A percentile compares a stretch with the other conserved stretches of the same genome.
Evolutionary conservation across 2,888 invertebrate species (phyloP).

Genomic region (Netelia fuscicornis): DNA sequence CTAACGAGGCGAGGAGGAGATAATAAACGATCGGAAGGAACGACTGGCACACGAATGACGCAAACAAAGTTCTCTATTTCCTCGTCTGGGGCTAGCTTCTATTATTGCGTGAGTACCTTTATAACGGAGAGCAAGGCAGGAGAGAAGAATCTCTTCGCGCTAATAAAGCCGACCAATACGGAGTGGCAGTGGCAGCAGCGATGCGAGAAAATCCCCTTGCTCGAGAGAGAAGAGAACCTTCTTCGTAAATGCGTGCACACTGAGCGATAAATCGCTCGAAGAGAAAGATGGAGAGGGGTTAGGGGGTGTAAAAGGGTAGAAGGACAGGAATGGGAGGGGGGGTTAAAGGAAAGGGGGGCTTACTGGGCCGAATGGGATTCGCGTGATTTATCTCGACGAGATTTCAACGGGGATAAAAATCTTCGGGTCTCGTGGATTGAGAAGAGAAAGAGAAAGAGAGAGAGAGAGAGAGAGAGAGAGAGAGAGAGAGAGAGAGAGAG

Average conservation of each 20-base stretch:
- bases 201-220: slow-evolving; percentile 47
- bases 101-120: slow-evolving; percentile 49
- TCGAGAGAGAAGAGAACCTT: slow-evolving; percentile 46
- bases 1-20: slow-evolving; percentile 32
- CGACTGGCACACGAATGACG: slow-evolving; percentile 2
- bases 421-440: slow-evolving; percentile 62
- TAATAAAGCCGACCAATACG: slow-evolving; percentile 69
- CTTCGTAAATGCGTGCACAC: slow-evolving; percentile 67
- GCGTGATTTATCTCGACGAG: slow-evolving; percentile 77
- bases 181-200: slow-evolving; percentile 47
- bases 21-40: slow-evolving; percentile 44
- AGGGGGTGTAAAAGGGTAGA: neutral
- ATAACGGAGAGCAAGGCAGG: neutral
- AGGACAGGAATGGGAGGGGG: neutral
- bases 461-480: slow-evolving; percentile 23
- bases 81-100: slow-evolving; percentile 21
- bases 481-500: slow-evolving; percentile 21
- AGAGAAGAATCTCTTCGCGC: slow-evolving; percentile 50
- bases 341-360: slow-evolving; percentile 51
- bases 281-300: slow-evolving; percentile 53
- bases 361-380: slow-evolving; percentile 72
- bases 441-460: slow-evolving; percentile 12
- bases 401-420: slow-evolving; percentile 77
- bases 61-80: slow-evolving; percentile 30
- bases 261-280: slow-evolving; percentile 73